Evolutionary conservation across 2,888 invertebrate species (phyloP).

Genomic region (Sarcophaga variegata): DNA sequence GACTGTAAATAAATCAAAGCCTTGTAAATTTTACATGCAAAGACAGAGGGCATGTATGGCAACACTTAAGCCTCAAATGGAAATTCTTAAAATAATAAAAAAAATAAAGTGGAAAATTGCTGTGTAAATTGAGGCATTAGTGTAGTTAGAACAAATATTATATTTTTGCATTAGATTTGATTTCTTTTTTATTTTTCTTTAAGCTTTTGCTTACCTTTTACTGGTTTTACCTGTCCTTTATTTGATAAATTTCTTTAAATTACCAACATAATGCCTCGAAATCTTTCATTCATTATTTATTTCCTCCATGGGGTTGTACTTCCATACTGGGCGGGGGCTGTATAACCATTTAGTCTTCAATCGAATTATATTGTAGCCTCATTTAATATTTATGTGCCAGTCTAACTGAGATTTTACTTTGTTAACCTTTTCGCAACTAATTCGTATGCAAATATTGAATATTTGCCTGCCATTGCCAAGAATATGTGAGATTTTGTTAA

Average conservation of each 20-base stretch:
- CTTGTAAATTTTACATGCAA: not conserved
- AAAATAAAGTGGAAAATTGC: too few species aligned
- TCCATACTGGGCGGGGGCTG: not conserved
- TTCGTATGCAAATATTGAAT: conserved; percentile 9
- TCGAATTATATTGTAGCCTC: conserved; percentile 60
- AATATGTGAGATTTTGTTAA: not conserved
- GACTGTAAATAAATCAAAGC: conserved; percentile 53
- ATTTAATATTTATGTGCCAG: conserved; percentile 57
- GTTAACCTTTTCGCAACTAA: not conserved
- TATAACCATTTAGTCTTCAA: conserved; percentile 27
- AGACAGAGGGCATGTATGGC: not conserved
- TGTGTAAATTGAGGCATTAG: not conserved
- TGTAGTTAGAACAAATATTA: not conserved
- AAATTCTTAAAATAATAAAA: not conserved
- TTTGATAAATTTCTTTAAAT: conserved; percentile 59
- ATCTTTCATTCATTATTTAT: conserved; percentile 21
- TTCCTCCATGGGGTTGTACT: conserved; percentile 13
- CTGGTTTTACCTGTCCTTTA: conserved; percentile 3
- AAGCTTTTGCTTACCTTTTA: conserved; percentile 2
- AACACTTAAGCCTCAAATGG: not conserved
- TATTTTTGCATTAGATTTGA: not conserved
- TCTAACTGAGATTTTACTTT: conserved; percentile 29
- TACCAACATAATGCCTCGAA: conserved; percentile 43
- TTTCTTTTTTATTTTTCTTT: not conserved
- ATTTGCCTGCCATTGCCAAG: not conserved